Evolutionary conservation across 2,888 invertebrate genomes (phyloP).

Genomic region (Tanytarsus gracilentus): DNA sequence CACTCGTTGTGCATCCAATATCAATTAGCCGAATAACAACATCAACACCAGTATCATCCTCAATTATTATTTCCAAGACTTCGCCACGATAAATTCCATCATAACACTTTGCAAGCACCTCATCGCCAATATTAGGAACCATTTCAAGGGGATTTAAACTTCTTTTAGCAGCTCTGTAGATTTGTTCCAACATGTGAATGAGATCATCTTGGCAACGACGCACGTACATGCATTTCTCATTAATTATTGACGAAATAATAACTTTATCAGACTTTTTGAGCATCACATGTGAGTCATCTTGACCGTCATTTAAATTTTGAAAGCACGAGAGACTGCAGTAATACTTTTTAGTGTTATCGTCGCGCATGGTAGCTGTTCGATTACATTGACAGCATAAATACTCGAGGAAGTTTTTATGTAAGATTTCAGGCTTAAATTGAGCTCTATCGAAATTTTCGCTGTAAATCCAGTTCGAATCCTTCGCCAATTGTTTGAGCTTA

Average conservation of each 20-base stretch:
- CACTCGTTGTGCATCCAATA: not conserved
- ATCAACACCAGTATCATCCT: not conserved
- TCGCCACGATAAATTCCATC: not conserved
- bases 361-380: not conserved
- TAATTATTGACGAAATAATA: not conserved
- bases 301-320: not conserved
- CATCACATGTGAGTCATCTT: not conserved
- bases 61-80: not conserved
- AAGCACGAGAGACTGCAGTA: not conserved
- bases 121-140: not conserved
- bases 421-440: too few relatives aligned
- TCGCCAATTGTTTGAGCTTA: too few relatives aligned
- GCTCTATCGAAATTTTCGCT: too few relatives aligned
- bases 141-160: not conserved
- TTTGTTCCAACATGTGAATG: not conserved
- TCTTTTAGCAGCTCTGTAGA: not conserved
- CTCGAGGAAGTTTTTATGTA: too few relatives aligned
- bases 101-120: not conserved
- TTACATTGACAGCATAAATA: too few relatives aligned
- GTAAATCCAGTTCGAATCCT: too few relatives aligned
- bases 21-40: not conserved
- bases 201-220: not conserved
- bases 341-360: not conserved
- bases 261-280: not conserved
- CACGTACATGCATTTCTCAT: conserved; percentile 10